Percentiles rank a stretch among this genome's conserved stretches.
Evolutionary conservation across 2,888 invertebrate genomes (phyloP).

Genomic region (Bombylius major): DNA sequence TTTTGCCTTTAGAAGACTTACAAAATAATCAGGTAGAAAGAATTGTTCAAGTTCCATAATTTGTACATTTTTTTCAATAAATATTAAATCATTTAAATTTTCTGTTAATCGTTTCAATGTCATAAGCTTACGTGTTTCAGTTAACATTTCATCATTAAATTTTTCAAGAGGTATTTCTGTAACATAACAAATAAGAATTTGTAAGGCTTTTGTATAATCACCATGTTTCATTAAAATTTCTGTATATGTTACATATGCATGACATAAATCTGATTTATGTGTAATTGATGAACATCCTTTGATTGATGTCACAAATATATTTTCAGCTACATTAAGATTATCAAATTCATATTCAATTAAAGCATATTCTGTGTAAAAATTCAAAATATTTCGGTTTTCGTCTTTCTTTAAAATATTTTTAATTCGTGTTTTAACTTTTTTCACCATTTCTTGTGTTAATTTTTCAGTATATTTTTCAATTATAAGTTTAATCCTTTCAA

Average conservation of each 20-base stretch:
- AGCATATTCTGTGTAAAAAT: conserved; percentile 51
- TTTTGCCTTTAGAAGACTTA: conserved; percentile 23
- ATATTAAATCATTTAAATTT: conserved; percentile 16
- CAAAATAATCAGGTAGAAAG: conserved; percentile 24
- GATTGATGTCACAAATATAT: conserved; percentile 41
- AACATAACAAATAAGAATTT: conserved; percentile 21
- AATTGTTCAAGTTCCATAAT: conserved; percentile 27
- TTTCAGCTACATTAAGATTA: conserved; percentile 36
- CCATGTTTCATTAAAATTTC: conserved; percentile 23
- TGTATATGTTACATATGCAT: conserved; percentile 23
- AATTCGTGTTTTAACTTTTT: conserved; percentile 34
- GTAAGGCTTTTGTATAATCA: conserved; percentile 17
- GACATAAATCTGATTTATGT: conserved; percentile 20
- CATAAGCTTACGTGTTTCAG: conserved; percentile 17
- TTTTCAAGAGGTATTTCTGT: conserved; percentile 12
- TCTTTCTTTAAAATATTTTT: conserved; percentile 44
- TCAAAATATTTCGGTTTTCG: conserved; percentile 42
- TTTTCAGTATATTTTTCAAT: conserved; percentile 38
- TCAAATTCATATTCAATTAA: conserved; percentile 45
- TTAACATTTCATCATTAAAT: conserved; percentile 8
- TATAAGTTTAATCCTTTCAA: conserved; percentile 43
- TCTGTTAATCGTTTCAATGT: conserved; percentile 18
- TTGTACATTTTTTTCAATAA: conserved; percentile 19
- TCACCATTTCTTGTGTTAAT: conserved; percentile 24
- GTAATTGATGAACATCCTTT: conserved; percentile 12